Conservation (phyloP, 2,797 vertebrate genomes). For the Acropternis orthonyx region DNA sequence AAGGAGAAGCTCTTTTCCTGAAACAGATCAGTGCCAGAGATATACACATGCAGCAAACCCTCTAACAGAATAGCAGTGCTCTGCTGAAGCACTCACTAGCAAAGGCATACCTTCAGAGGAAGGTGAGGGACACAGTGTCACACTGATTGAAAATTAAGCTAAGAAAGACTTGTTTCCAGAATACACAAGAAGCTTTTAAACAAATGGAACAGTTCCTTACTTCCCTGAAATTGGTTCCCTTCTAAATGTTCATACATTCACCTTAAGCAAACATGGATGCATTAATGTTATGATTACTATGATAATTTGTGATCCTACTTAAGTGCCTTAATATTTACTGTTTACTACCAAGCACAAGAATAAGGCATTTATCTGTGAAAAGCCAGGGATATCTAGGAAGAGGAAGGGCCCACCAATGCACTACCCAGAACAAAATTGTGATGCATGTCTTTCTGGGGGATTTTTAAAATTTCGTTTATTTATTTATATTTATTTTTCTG, state of each 20-base stretch:
- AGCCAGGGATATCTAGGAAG: neutral
- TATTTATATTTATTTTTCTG: neutral
- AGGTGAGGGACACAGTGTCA: neutral
- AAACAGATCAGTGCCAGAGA: neutral
- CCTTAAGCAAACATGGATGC: neutral
- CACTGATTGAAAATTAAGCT: neutral
- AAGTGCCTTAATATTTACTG: neutral
- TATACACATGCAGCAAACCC: neutral
- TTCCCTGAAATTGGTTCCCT: neutral
- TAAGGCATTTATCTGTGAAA: neutral
- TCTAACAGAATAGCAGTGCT: neutral
- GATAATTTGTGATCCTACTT: neutral
- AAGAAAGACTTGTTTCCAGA: neutral
- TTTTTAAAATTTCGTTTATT: neutral
- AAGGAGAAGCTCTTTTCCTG: neutral
- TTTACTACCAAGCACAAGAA: neutral
- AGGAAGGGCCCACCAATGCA: neutral
- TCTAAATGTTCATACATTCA: rapidly evolving
- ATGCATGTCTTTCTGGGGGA: neutral
- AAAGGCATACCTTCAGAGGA: neutral
- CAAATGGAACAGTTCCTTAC: neutral
- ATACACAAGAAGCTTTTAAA: neutral
- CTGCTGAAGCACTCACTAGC: neutral
- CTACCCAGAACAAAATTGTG: neutral
- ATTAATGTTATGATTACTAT: neutral